Base-by-base conservation (phyloP, 2,797 vertebrate genomes). In the Lepidocolaptes lacrymiger region DNA sequence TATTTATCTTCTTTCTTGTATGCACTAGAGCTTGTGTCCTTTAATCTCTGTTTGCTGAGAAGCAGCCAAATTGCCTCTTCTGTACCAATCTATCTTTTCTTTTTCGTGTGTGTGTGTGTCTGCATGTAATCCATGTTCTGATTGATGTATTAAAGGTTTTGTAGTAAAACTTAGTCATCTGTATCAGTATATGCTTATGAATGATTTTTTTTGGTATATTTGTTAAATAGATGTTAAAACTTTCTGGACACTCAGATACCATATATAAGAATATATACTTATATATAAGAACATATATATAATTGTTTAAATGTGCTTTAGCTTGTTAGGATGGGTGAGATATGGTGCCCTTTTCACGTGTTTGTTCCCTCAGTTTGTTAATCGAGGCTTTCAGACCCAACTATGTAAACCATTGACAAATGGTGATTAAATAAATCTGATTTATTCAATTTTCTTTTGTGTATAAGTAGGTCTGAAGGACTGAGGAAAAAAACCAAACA, bases 141-240 rank as follows among this genome's bases (percentile, higher is more conserved):
- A 93, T 89, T 94, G 93, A 97, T 90, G 89, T 89, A 93, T 92
- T 94, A 91, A 95, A 94, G 64, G 64, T 80, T 95, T 91, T 95
- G 44, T 88, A 61, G 66, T 85, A 91, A 73, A 93, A 69, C 44
- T 24, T 10, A 22, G 32, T 82, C 48, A 81, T 94, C 74, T 93
- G 36, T 84, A 44, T 91, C 30, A 37, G 26, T 55, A 54, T 86
- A 85, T 91, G 17, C 54, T 86, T 51, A 54, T 63, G 62, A 88
- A 81, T 88, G n/a, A 22, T 27, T 48, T 86, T 75, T 79, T 74
- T n/a, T 48, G 16, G 20, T 64, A 12, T 61, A 41, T 72, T 89
- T n/a, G 1, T 89, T 81, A 89, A 85, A 28, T 44, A 39, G 16
- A 55, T 49, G 9, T 44, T 64, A 55, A 66, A 55, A 72, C 12